A percentile compares a stretch with the other conserved stretches of the same genome.
Evolutionary conservation across 2,888 invertebrate genomes (phyloP).

Genomic region (Cephus pygmeus): DNA sequence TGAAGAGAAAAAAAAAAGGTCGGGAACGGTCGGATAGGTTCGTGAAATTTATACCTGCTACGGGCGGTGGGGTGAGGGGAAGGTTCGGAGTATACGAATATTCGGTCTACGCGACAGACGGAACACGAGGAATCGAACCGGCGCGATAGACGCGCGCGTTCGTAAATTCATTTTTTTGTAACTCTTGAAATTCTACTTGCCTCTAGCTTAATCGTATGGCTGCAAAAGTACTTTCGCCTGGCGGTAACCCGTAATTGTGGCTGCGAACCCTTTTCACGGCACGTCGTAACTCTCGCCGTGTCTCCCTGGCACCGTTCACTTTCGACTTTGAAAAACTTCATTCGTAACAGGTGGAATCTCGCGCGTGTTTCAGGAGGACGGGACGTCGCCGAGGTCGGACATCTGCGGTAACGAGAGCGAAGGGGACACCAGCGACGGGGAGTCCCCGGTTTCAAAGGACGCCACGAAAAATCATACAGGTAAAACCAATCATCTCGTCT

Average conservation of each 20-base stretch:
- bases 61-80: background rate
- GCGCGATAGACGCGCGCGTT: background rate
- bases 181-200: background rate
- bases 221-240: background rate
- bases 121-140: background rate
- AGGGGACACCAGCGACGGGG: conserved; percentile 61
- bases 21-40: background rate
- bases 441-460: conserved; percentile 58
- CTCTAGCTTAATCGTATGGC: background rate
- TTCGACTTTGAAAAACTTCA: background rate
- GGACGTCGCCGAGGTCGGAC: conserved; percentile 60
- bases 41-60: background rate
- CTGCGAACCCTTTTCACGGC: background rate
- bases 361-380: conserved; percentile 55
- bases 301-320: background rate
- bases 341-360: background rate
- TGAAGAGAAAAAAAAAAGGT: background rate
- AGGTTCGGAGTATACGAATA: background rate
- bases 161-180: background rate
- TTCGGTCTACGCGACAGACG: background rate
- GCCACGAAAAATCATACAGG: conserved; percentile 57
- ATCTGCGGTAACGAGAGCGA: conserved; percentile 62
- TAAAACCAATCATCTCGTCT: conserved; percentile 24
- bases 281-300: background rate
- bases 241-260: background rate